Conservation (phyloP, 2,113 vertebrate species). For the Microtus montanus region DNA sequence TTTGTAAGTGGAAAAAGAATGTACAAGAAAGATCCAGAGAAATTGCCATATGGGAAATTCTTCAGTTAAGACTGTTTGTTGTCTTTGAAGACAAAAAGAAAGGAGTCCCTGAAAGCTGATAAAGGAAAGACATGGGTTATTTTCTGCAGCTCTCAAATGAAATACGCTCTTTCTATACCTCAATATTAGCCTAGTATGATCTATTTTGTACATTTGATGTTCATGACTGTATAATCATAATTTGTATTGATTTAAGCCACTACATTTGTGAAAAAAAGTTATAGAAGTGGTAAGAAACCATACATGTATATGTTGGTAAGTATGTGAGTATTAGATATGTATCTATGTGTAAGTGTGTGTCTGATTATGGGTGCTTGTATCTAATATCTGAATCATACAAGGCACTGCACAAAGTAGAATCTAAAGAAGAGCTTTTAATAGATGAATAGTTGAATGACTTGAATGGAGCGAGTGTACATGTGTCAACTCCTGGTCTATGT, state of each 20-base stretch:
- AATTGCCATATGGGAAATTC: background rate
- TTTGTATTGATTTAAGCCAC: background rate
- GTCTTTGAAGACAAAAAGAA: background rate
- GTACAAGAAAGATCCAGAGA: background rate
- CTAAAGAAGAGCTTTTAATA: background rate
- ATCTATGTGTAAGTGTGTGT: background rate
- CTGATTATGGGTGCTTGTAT: background rate
- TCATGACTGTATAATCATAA: background rate
- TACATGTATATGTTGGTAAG: background rate
- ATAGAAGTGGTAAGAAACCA: background rate
- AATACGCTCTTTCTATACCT: background rate
- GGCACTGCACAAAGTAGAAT: background rate
- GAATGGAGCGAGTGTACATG: background rate
- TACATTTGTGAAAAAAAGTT: background rate
- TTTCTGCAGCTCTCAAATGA: background rate
- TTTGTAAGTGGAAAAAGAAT: background rate
- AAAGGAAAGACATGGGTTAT: background rate
- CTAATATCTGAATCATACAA: background rate
- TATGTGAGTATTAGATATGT: background rate
- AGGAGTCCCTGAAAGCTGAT: background rate
- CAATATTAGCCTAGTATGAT: background rate
- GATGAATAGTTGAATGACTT: background rate
- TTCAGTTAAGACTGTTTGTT: background rate
- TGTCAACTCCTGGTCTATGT: background rate
- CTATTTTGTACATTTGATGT: background rate